Evolutionary conservation across 2,113 vertebrate genomes (phyloP).

Genomic region (Leucopsar rothschildi): DNA sequence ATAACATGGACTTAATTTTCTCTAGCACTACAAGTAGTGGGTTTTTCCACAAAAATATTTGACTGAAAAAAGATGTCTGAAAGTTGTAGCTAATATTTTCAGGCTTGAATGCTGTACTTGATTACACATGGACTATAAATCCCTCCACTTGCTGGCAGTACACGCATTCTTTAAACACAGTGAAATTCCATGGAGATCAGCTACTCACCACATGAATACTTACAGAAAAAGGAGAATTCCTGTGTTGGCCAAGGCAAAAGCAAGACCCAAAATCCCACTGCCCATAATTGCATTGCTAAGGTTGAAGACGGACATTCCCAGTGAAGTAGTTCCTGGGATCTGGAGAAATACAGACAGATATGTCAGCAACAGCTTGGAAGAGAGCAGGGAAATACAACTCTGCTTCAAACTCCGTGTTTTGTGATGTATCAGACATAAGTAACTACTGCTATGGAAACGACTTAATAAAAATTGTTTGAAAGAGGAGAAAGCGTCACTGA

Average conservation of each 20-base stretch:
- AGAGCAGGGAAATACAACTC: not conserved
- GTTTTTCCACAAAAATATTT: rapidly evolving
- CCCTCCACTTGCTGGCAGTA: not conserved
- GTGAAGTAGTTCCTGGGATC: conserved; percentile 77
- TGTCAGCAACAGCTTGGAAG: not conserved
- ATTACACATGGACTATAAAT: not conserved
- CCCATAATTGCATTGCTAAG: conserved; percentile 83
- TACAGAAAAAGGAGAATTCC: conserved; percentile 80
- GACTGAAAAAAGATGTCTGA: not conserved
- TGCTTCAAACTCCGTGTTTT: not conserved
- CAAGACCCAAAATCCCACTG: conserved; percentile 80
- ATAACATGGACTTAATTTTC: not conserved
- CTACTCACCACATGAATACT: conserved; percentile 43
- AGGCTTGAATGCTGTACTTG: not conserved
- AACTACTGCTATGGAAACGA: not conserved
- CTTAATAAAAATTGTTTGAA: not conserved
- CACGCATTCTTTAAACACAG: not conserved
- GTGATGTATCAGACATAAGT: not conserved
- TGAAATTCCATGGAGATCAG: not conserved
- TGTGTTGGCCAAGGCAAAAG: conserved; percentile 80
- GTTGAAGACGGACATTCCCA: conserved; percentile 80
- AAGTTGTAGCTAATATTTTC: not conserved
- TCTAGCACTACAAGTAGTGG: not conserved
- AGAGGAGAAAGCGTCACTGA: rapidly evolving
- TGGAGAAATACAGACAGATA: conserved; percentile 23